phyloP scores from a whole-genome alignment of 2,113 vertebrate species.

The Percina caprodes region DNA sequence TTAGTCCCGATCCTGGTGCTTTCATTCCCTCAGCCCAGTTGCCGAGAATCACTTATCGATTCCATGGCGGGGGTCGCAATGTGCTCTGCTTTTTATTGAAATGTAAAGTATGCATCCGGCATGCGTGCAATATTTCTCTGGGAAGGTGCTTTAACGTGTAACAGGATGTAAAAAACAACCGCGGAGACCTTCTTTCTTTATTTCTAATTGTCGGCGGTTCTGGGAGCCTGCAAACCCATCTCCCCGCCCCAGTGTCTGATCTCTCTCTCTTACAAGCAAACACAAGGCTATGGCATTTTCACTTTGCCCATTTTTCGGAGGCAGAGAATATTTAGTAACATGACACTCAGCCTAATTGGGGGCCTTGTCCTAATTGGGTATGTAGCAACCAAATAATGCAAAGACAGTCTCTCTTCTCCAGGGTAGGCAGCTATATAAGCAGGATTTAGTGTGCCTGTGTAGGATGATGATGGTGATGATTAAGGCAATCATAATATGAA shows the following conservation, averaged over 20 bases:
- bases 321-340: conserved; percentile 45
- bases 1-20: conserved; percentile 39
- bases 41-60: conserved; percentile 68
- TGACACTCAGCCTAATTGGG: conserved; percentile 32
- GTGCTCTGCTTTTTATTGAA: conserved; percentile 38
- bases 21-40: conserved; percentile 51
- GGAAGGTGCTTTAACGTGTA: conserved; percentile 6
- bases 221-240: conserved; percentile 51
- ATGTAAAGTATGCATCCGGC: conserved; percentile 26
- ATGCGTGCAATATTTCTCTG: conserved; percentile 14
- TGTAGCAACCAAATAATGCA: conserved; percentile 33
- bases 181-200: conserved; percentile 23
- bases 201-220: conserved; percentile 51
- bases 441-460: conserved; percentile 31
- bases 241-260: conserved; percentile 67
- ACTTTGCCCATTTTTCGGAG: conserved; percentile 10
- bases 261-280: neutral
- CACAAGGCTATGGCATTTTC: conserved; percentile 5
- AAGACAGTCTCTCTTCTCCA: conserved; percentile 25
- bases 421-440: conserved; percentile 12
- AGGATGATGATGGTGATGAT: conserved; percentile 41
- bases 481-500: conserved; percentile 48
- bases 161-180: conserved; percentile 18
- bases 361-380: conserved; percentile 44
- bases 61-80: conserved; percentile 45